phyloP scores from a whole-genome alignment of 1,140 invertebrate genomes.

The Trypoxylus dichotomus region DNA sequence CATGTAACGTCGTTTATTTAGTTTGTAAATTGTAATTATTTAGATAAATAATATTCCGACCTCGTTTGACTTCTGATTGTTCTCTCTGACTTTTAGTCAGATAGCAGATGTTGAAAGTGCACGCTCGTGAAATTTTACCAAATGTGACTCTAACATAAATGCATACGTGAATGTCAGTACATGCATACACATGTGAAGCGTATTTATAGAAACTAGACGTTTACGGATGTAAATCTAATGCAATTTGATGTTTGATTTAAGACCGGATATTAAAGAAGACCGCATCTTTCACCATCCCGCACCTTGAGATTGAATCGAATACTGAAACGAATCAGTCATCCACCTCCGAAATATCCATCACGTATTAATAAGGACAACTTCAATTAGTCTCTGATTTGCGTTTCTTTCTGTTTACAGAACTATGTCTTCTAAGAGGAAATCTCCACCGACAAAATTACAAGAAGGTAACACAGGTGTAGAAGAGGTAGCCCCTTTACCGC shows the following conservation, averaged over 20 bases:
- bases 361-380: background rate
- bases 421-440: conserved; percentile 94
- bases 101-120: conserved; percentile 26
- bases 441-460: conserved; percentile 85
- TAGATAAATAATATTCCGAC: conserved; percentile 24
- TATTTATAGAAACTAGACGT: conserved; percentile 8
- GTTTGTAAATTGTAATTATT: conserved; percentile 29
- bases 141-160: background rate
- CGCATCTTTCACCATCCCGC: conserved; percentile 30
- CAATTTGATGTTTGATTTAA: conserved; percentile 41
- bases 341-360: background rate
- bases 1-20: background rate
- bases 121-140: conserved; percentile 9
- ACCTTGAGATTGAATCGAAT: conserved; percentile 34
- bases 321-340: background rate
- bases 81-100: conserved; percentile 29
- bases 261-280: conserved; percentile 37
- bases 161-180: background rate
- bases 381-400: background rate
- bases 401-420: conserved; percentile 65
- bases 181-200: conserved; percentile 3
- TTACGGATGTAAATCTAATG: conserved; percentile 26
- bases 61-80: conserved; percentile 27
- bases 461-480: conserved; percentile 67
- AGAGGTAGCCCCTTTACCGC: conserved; percentile 53